Evolutionary conservation across 2,888 invertebrate species (phyloP).

Genomic region (Epistrophella euchroma): DNA sequence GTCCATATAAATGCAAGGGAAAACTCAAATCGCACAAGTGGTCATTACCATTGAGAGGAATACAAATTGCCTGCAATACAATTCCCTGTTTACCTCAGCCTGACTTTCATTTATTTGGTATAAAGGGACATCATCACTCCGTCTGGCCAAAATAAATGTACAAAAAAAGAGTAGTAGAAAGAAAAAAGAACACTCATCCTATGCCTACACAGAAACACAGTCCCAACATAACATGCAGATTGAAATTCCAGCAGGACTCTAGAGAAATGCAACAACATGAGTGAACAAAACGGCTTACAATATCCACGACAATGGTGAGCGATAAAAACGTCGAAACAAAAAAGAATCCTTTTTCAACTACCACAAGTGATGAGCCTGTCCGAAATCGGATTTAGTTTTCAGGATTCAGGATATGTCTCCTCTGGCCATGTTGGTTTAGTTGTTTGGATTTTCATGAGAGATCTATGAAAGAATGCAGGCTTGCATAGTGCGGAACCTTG

Average conservation of each 20-base stretch:
- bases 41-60: conserved; percentile 72
- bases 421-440: conserved; percentile 16
- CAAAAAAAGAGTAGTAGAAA: conserved; percentile 10
- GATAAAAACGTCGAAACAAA: conserved; percentile 65
- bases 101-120: conserved; percentile 57
- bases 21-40: conserved; percentile 73
- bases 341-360: conserved; percentile 53
- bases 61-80: conserved; percentile 69
- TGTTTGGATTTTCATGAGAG: conserved; percentile 26
- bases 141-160: conserved; percentile 10
- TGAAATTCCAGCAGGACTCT: conserved; percentile 62
- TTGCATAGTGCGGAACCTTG: conserved; percentile 22
- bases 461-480: conserved; percentile 25
- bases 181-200: conserved; percentile 8
- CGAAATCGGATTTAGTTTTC: conserved; percentile 70
- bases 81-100: conserved; percentile 59
- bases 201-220: conserved; percentile 30
- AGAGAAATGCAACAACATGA: conserved; percentile 32
- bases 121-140: conserved; percentile 50
- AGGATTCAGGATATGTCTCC: conserved; percentile 46
- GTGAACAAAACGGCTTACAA: conserved; percentile 55
- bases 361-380: conserved; percentile 70
- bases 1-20: conserved; percentile 24
- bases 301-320: conserved; percentile 61
- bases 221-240: conserved; percentile 63